These are phyloP conservation scores for Littorina saxatilis DNA, from an alignment of 1,140 invertebrate species.

Conservation along the genomic window DNA sequence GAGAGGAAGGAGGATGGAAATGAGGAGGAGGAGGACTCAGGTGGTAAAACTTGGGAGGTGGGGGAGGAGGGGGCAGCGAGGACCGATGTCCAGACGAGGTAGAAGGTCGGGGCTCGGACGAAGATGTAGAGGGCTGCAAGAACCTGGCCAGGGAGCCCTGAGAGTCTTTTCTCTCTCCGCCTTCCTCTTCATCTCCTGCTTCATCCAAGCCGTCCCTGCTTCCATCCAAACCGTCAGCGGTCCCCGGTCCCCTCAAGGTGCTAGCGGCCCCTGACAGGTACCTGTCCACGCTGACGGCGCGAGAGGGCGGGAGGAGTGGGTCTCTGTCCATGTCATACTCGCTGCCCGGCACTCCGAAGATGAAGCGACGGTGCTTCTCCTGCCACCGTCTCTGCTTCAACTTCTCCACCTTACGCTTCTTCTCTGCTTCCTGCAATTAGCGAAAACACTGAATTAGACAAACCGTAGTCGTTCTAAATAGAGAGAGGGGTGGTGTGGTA, in stretches of 20 bases:
- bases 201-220: background rate
- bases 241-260: background rate
- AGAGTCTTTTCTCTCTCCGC: constrained; percentile 13
- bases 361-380: constrained; percentile 68
- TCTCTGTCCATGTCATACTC: constrained; percentile 55
- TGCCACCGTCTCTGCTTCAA: constrained; percentile 72
- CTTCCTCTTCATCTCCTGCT: background rate
- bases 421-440: constrained; percentile 69
- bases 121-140: constrained; percentile 26
- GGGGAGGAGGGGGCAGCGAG: constrained; percentile 25
- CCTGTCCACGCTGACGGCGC: constrained; percentile 41
- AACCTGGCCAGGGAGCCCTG: constrained; percentile 31
- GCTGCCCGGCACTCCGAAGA: constrained; percentile 60
- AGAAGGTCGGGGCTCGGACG: background rate
- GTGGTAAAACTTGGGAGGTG: too few species aligned
- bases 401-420: constrained; percentile 71
- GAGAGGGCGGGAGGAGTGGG: constrained; percentile 36
- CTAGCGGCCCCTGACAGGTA: constrained; percentile 24
- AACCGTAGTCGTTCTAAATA: background rate
- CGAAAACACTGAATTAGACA: too few species aligned
- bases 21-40: background rate
- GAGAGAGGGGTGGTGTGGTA: background rate
- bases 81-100: background rate
- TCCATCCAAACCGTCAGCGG: background rate
- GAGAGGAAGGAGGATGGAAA: background rate